These are phyloP conservation scores for Volucella inanis DNA, from an alignment of 2,888 invertebrate genomes.

Conservation along the genomic window DNA sequence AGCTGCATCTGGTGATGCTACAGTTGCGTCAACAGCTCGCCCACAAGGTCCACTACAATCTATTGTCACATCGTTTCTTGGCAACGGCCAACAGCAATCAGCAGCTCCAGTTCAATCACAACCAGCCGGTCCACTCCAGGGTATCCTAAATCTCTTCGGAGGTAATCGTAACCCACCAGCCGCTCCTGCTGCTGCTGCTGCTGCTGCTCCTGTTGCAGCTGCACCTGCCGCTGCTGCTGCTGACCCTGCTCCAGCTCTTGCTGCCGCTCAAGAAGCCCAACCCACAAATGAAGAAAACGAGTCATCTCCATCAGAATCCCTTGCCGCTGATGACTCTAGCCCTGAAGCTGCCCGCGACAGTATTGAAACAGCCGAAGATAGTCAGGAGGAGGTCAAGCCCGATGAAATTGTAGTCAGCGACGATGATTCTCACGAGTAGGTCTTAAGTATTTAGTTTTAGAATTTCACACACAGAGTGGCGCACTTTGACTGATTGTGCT, in stretches of 20 bases:
- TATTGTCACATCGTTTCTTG: slow-evolving; percentile 79
- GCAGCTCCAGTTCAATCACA: slow-evolving; percentile 76
- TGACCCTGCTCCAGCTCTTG: slow-evolving; percentile 43
- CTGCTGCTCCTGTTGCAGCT: slow-evolving; percentile 50
- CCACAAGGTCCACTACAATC: slow-evolving; percentile 81
- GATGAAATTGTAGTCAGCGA: slow-evolving; percentile 81
- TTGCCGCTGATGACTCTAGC: slow-evolving; percentile 66
- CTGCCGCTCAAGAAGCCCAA: slow-evolving; percentile 36
- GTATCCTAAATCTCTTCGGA: slow-evolving; percentile 80
- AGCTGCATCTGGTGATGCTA: slow-evolving; percentile 64
- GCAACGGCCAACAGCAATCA: slow-evolving; percentile 76
- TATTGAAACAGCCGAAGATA: slow-evolving; percentile 77
- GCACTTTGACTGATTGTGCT: slow-evolving; percentile 77
- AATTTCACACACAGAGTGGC: slow-evolving; percentile 65
- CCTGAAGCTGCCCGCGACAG: slow-evolving; percentile 79
- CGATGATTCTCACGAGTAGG: slow-evolving; percentile 76
- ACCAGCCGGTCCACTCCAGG: slow-evolving; percentile 79
- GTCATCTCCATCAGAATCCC: slow-evolving; percentile 63
- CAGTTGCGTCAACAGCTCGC: slow-evolving; percentile 78
- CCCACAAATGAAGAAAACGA: slow-evolving; percentile 54
- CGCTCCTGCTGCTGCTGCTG: slow-evolving; percentile 74
- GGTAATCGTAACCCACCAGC: slow-evolving; percentile 79
- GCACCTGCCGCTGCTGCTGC: slow-evolving; percentile 38
- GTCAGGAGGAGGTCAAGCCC: slow-evolving; percentile 79
- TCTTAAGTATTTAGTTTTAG: slow-evolving; percentile 62